Evolutionary conservation across 2,888 invertebrate species (phyloP).

Genomic region (Leucophenga montana): DNA sequence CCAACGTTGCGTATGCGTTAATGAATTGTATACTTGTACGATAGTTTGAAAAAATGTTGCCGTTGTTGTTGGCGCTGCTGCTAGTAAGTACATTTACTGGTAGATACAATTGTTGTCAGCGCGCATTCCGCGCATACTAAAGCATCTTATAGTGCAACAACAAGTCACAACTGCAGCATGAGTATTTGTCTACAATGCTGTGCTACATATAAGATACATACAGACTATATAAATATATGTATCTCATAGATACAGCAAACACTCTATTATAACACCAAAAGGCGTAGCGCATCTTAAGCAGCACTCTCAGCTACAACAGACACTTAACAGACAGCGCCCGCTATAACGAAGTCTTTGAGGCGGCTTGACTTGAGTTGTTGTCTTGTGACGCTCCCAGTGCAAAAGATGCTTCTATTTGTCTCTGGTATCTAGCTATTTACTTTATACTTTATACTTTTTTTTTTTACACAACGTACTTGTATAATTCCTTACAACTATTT

Average conservation of each 20-base stretch:
- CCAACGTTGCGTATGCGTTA: conserved; percentile 2
- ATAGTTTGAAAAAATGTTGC: too few species aligned
- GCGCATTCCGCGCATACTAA: conserved; percentile 23
- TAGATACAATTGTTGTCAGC: conserved; percentile 23
- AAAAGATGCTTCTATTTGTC: too few species aligned
- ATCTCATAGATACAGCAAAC: too few species aligned
- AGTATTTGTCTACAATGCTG: neutral
- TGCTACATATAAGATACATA: neutral
- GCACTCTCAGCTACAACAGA: neutral
- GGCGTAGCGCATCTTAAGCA: conserved; percentile 23
- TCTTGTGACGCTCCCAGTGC: neutral
- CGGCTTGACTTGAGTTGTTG: neutral
- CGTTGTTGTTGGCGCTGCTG: too few species aligned
- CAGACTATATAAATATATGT: too few species aligned
- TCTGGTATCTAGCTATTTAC: conserved; percentile 12
- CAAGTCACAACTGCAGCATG: neutral
- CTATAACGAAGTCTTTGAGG: conserved; percentile 4
- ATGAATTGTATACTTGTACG: conserved; percentile 12
- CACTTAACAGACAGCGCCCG: conserved; percentile 22
- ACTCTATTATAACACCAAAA: conserved; percentile 20
- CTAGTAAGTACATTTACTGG: neutral
- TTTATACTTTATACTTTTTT: neutral
- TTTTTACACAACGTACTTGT: neutral
- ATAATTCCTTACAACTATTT: neutral
- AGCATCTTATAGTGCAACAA: neutral